Evolutionary conservation across 2,113 vertebrate genomes (phyloP), one percentile per base, ranked within the genome.

Genomic region (Ginglymostoma cirratum): DNA sequence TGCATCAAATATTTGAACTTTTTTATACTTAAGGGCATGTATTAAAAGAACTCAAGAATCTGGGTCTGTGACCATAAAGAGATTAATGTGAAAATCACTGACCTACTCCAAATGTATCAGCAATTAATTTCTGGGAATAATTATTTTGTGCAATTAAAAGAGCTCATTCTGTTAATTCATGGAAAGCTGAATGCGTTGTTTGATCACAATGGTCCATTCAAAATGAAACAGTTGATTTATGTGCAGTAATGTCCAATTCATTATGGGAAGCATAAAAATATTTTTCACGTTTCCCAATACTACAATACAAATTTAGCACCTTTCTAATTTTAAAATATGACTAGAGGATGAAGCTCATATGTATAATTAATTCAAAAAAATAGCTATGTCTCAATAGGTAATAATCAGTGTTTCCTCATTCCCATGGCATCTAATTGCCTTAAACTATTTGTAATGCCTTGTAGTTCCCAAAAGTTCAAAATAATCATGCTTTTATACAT

Each of bases 141-240:
- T 93, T 93, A 93, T 66, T 83, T 66, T 21, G 61, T 93, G 55
- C 55, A 93, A 19, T 93, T 66, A 93, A 92, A 17, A 66, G 66
- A 93, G 5, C 34, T 66, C 61, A 61, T 93, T 93, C 24, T 72
- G 24, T 66, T 93, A 38, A 66, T 66, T 66, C 55, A 93, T 19
- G 5, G 89, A 93, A 92, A 92, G 15, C 66, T 38, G 14, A n/a
- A 7, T 38, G 34, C 1, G n/a, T 92, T 92, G 14, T 61, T 61
- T 65, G 55, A 4, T n/a, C 55, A 34, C 4, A 27, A n/a, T 34
- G 30, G 65, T 34, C 89, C 61, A 30, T 92, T 92, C 15, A n/a
- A 65, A 93, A 66, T 93, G 89, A 23, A 93, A 38, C 5, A 8
- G 5, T 38, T 34, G 66, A 23, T n/a, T 23, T 61, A n/a, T 66